A percentile compares a stretch with the other conserved stretches of the same genome.
These are phyloP conservation scores for Anastrepha ludens DNA, from an alignment of 1,140 invertebrate species.

Conservation along the genomic window DNA sequence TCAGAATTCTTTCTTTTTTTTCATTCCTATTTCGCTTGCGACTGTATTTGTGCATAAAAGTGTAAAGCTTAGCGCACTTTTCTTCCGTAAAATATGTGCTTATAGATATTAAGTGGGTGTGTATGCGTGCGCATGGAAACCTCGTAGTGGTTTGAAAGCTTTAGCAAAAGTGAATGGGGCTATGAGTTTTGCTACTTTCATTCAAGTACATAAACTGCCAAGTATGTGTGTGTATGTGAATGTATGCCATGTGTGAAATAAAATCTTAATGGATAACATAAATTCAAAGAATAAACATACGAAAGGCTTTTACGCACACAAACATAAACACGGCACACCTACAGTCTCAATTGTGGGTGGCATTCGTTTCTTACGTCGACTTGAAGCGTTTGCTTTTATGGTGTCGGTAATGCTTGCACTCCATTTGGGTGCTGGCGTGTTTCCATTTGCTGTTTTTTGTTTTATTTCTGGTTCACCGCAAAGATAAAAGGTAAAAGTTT, in stretches of 20 bases:
- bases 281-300: conserved; percentile 5
- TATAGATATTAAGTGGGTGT: no score
- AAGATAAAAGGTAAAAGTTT: conserved; percentile 22
- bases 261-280: conserved; percentile 41
- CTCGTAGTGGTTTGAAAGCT: background rate
- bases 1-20: no score
- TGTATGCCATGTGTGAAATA: conserved; percentile 12
- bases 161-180: background rate
- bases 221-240: background rate
- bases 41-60: no score
- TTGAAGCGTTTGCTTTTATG: no score
- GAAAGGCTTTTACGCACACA: background rate
- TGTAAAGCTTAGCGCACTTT: no score
- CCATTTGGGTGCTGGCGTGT: no score
- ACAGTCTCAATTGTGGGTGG: background rate
- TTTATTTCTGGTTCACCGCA: background rate
- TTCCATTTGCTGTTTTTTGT: no score
- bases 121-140: no score
- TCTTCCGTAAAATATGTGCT: no score
- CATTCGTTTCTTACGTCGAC: no score
- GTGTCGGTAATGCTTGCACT: no score
- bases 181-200: background rate
- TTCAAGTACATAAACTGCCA: background rate
- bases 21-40: no score
- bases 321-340: background rate